Percentiles rank a stretch among this genome's conserved stretches.
These are phyloP conservation scores for Festucalex cinctus DNA, from an alignment of 2,113 vertebrate genomes.

Conservation along the genomic window DNA sequence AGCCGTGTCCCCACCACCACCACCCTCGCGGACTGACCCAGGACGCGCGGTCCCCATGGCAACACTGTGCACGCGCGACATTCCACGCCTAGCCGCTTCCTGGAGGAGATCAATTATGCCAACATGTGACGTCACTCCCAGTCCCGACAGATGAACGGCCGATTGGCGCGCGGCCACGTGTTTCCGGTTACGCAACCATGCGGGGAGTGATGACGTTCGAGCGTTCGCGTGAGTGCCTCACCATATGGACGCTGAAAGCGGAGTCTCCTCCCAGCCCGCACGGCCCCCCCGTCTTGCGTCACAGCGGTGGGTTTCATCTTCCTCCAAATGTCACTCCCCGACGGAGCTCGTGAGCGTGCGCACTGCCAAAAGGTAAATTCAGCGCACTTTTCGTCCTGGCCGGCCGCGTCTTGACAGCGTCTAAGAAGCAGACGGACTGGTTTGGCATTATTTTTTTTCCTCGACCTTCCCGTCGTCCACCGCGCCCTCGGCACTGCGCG, in stretches of 20 bases:
- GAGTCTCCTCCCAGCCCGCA: constrained; percentile 14
- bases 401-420: not conserved
- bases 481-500: not conserved
- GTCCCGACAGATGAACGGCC: not conserved
- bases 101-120: not conserved
- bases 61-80: not conserved
- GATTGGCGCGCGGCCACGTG: constrained; percentile 1
- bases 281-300: constrained; percentile 25
- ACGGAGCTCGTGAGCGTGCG: not conserved
- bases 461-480: not conserved
- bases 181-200: not conserved
- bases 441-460: not conserved
- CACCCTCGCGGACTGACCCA: too few relatives aligned
- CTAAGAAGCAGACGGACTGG: not conserved
- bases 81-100: not conserved
- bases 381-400: not conserved
- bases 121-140: not conserved
- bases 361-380: not conserved
- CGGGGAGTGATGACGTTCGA: not conserved
- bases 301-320: constrained; percentile 39
- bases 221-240: constrained; percentile 29
- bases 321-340: not conserved
- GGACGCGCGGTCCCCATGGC: not conserved
- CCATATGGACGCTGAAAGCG: constrained; percentile 58
- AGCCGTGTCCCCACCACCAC: not conserved